Percentiles rank a stretch among this genome's conserved stretches.
Evolutionary conservation across 1,140 invertebrate species (phyloP).

Genomic region (Nasonia vitripennis): DNA sequence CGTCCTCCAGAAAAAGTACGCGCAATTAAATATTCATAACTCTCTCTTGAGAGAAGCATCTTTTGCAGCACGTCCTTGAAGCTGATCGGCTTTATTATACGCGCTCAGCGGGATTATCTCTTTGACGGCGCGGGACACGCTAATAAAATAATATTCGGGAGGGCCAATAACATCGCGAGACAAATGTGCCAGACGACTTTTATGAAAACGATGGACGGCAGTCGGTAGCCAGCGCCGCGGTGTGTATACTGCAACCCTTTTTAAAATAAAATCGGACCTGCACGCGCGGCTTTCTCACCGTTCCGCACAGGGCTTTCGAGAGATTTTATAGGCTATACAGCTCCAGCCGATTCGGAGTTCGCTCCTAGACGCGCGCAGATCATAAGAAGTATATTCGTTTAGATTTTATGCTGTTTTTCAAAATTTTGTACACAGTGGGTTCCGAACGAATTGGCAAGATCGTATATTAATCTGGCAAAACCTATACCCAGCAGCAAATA

Average conservation of each 20-base stretch:
- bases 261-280: conserved; percentile 64
- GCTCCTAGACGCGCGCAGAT: neutral
- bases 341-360: neutral
- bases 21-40: conserved; percentile 50
- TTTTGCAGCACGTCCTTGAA: neutral
- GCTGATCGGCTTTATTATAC: conserved; percentile 30
- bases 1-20: neutral
- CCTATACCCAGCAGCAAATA: neutral
- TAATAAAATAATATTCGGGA: conserved; percentile 68
- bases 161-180: conserved; percentile 66
- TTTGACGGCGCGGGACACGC: conserved; percentile 58
- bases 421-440: neutral
- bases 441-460: neutral
- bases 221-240: neutral
- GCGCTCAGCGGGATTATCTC: conserved; percentile 15
- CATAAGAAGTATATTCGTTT: neutral
- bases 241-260: conserved; percentile 25
- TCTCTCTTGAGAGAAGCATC: neutral
- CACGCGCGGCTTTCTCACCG: neutral
- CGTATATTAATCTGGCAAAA: conserved; percentile 1
- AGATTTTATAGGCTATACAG: neutral
- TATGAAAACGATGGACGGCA: conserved; percentile 65
- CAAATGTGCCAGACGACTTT: conserved; percentile 72
- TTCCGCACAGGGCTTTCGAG: neutral
- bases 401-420: neutral